Evolutionary conservation across 2,888 invertebrate species (phyloP).

Genomic region (Agonopterix heracliana): DNA sequence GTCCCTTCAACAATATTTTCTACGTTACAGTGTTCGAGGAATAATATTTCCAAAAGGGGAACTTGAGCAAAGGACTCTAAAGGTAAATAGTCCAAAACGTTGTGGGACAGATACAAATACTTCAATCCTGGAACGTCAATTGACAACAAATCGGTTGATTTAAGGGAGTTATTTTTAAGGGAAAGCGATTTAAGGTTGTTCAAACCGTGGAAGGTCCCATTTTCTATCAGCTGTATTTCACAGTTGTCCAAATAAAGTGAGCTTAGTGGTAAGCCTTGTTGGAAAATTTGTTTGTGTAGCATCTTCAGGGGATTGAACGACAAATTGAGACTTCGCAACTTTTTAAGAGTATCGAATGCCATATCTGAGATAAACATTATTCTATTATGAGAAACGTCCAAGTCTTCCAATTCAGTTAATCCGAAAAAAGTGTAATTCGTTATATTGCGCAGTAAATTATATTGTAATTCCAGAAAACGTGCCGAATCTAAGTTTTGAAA

Average conservation of each 20-base stretch:
- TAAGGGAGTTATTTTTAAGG: constrained; percentile 83
- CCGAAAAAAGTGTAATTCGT: constrained; percentile 85
- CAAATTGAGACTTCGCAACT: constrained; percentile 85
- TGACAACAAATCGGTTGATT: constrained; percentile 80
- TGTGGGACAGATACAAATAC: constrained; percentile 83
- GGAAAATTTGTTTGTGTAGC: constrained; percentile 84
- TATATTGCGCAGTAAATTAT: constrained; percentile 82
- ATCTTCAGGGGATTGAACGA: constrained; percentile 85
- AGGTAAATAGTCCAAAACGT: constrained; percentile 85
- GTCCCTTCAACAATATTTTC: constrained; percentile 81
- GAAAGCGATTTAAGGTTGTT: constrained; percentile 87
- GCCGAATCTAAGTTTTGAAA: constrained; percentile 85
- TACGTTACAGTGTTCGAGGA: constrained; percentile 82
- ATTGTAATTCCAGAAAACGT: constrained; percentile 85
- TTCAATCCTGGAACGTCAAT: constrained; percentile 86
- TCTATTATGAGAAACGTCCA: constrained; percentile 84
- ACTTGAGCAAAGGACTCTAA: constrained; percentile 83
- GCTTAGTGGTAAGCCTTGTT: constrained; percentile 84
- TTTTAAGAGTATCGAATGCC: constrained; percentile 85
- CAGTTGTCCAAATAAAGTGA: constrained; percentile 85
- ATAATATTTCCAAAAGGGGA: constrained; percentile 84
- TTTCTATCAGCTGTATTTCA: constrained; percentile 83
- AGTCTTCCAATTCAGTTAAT: constrained; percentile 85
- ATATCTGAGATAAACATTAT: constrained; percentile 82
- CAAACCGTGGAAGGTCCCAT: constrained; percentile 83